phyloP scores from a whole-genome alignment of 2,797 vertebrate genomes.

The Erethizon dorsatum region DNA sequence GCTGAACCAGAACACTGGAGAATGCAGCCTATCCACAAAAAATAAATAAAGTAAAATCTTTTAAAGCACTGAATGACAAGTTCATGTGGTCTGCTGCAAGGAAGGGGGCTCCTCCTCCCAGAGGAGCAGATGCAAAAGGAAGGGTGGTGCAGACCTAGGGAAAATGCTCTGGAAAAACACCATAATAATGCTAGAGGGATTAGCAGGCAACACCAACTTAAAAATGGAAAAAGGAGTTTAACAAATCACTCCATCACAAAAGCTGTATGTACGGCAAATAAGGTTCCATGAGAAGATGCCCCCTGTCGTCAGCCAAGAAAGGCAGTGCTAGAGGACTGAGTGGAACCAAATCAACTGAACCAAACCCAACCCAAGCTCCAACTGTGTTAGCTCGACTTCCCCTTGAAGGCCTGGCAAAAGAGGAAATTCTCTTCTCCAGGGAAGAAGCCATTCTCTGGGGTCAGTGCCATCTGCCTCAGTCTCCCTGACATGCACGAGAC shows the following conservation, averaged over 20 bases:
- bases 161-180: background rate
- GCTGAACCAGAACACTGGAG: background rate
- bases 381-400: background rate
- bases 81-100: background rate
- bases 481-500: background rate
- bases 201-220: background rate
- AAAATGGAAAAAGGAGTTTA: background rate
- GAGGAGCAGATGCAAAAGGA: background rate
- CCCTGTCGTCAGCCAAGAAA: background rate
- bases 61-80: background rate
- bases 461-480: background rate
- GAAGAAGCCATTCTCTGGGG: background rate
- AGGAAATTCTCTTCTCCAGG: background rate
- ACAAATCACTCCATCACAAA: background rate
- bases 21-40: background rate
- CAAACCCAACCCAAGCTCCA: background rate
- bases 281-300: background rate
- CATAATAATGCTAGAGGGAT: background rate
- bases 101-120: background rate
- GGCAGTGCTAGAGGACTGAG: background rate
- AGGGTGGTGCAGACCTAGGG: background rate
- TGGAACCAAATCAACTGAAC: background rate
- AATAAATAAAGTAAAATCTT: background rate
- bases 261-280: no score
- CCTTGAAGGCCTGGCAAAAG: background rate